Evolutionary conservation across 2,113 vertebrate genomes (phyloP).

Genomic region (Todiramphus chloris): DNA sequence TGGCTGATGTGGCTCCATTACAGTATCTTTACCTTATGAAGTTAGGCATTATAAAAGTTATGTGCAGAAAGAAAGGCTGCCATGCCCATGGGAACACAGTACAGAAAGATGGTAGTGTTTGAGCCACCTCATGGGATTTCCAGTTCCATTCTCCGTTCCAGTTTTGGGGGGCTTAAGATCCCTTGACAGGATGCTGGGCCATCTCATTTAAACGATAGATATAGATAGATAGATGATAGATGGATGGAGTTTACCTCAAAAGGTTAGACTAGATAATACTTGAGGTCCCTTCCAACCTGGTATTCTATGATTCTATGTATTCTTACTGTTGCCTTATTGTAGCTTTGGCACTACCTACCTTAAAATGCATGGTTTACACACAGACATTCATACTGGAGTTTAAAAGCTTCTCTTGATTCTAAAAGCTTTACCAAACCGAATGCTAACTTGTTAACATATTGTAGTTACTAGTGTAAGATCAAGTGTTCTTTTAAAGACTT

Average conservation of each 20-base stretch:
- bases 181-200: background rate
- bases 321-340: background rate
- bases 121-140: background rate
- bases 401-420: background rate
- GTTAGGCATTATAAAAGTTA: background rate
- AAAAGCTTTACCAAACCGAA: background rate
- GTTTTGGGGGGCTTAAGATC: background rate
- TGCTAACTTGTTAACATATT: background rate
- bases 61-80: background rate
- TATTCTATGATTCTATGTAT: background rate
- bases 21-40: background rate
- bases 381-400: background rate
- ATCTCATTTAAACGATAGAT: too few species aligned
- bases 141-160: background rate
- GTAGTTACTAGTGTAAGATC: background rate
- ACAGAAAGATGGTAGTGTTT: background rate
- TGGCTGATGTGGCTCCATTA: background rate
- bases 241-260: too few species aligned
- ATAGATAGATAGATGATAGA: too few species aligned
- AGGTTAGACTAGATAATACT: too few species aligned
- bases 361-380: accelerated
- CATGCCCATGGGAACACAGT: background rate
- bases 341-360: background rate
- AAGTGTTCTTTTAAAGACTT: background rate
- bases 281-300: too few species aligned